Evolutionary conservation across 2,888 invertebrate genomes (phyloP).

Genomic region (Nomada ruficornis): DNA sequence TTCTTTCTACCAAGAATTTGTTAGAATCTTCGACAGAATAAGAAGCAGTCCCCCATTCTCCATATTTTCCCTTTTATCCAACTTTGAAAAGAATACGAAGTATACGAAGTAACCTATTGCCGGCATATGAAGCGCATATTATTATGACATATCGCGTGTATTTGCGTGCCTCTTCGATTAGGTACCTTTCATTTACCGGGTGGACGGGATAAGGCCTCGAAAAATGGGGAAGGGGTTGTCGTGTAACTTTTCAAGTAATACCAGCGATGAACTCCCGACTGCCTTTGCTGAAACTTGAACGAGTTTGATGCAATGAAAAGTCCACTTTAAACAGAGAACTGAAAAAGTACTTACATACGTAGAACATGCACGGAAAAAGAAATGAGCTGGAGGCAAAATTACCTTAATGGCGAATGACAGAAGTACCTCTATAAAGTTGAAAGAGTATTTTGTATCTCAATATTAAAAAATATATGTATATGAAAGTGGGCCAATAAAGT

Average conservation of each 20-base stretch:
- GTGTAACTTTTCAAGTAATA: background rate
- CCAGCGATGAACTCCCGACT: background rate
- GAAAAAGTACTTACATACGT: too few species aligned
- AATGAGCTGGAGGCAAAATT: background rate
- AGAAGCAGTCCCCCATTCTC: background rate
- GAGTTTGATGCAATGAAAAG: background rate
- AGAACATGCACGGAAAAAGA: too few species aligned
- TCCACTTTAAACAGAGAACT: too few species aligned
- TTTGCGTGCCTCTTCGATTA: conserved; percentile 2
- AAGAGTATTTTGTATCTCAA: background rate
- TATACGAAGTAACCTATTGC: conserved; percentile 55
- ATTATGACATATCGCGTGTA: conserved; percentile 33
- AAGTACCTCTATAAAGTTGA: background rate
- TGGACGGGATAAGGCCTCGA: background rate
- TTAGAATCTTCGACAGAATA: background rate
- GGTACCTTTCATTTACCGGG: conserved; percentile 10
- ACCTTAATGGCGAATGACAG: background rate
- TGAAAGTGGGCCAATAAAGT: conserved; percentile 1
- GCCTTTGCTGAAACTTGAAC: background rate
- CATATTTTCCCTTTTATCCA: background rate
- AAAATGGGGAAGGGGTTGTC: conserved; percentile 1
- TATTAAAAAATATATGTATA: background rate
- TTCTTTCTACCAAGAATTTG: background rate
- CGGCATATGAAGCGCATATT: conserved; percentile 27
- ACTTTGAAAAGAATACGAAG: conserved; percentile 36